phyloP scores from a whole-genome alignment of 2,113 vertebrate species.

The Anser cygnoides region DNA sequence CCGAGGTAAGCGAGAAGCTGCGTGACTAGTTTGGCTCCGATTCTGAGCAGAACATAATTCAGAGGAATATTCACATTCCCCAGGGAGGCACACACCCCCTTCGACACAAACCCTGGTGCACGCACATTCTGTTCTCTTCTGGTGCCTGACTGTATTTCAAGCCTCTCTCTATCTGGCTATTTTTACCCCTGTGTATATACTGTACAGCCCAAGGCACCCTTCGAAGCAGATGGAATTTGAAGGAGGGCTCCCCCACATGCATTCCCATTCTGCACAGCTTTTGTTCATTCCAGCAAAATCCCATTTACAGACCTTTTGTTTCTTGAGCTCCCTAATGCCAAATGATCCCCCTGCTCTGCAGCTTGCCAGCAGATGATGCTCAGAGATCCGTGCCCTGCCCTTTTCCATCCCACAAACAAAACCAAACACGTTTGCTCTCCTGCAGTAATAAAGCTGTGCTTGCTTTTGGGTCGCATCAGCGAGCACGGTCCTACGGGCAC shows the following conservation, averaged over 20 bases:
- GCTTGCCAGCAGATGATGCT: not conserved
- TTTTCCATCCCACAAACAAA: not conserved
- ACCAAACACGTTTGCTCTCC: not conserved
- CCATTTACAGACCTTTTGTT: not conserved
- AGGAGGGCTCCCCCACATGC: not conserved
- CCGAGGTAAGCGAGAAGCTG: accelerated
- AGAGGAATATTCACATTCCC: not conserved
- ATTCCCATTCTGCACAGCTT: not conserved
- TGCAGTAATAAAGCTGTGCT: not conserved
- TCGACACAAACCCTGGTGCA: not conserved
- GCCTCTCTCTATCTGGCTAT: not conserved
- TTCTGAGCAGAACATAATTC: not conserved
- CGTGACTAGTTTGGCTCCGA: not conserved
- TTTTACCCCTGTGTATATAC: not conserved
- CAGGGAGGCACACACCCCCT: not conserved
- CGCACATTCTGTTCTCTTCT: not conserved
- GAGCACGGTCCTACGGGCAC: not conserved
- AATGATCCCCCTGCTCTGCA: not conserved
- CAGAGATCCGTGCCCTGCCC: not conserved
- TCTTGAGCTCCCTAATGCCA: not conserved
- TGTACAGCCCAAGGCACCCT: not conserved
- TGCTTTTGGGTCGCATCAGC: not conserved
- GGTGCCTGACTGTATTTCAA: not conserved
- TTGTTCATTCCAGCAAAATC: not conserved
- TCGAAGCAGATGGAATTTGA: not conserved